Base-by-base conservation (phyloP, 2,113 vertebrate species). In the Colossoma macropomum region DNA sequence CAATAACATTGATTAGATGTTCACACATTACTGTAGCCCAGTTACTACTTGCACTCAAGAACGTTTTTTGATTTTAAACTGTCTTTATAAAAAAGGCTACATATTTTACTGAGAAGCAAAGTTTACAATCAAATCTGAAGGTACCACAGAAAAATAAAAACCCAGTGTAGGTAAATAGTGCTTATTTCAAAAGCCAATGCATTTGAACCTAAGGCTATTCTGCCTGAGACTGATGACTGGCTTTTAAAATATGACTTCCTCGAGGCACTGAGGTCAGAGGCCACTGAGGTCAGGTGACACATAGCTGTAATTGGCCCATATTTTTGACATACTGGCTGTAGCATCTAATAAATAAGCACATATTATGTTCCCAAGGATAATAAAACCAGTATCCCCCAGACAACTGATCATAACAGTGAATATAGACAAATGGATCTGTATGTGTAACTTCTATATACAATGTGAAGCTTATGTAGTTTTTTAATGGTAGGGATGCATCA, bases 211-310 rank as follows among this genome's bases (percentile, higher is more conserved):
- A 62, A 12, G 10, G 10, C 19, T 62, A 11, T 59, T n/a, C 23
- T 23, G 56, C 12, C 23, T 2, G 13, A 59, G 56, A 59, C 56
- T 8, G 23, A n/a, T 59, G 13, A 23, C 11, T 0, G 4, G n/a
- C 25, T 27, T 27, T 11, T 45, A 34, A 56, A 71, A 66, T 30
- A 38, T 11, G 48, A 3, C 41, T 56, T 34, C 28, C 69, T 73
- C 25, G 28, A 77, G 23, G 15, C 19, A 63, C 4, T 38, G 68
- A 66, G 69, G 77, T 69, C 56, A 66, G n/a, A 76, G 48, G 41
- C 62, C 68, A 80, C 4, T 13, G 45, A 30, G 68, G 60, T 81
- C 56, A 73, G 56, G 54, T 56, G 19, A 63, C 21, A 48, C 28
- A 62, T 59, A 56, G 52, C 52, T 56, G 52, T 56, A 23, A 59